These are phyloP conservation scores for Punctoribates punctum DNA, from an alignment of 2,888 invertebrate genomes.

Conservation along the genomic window DNA sequence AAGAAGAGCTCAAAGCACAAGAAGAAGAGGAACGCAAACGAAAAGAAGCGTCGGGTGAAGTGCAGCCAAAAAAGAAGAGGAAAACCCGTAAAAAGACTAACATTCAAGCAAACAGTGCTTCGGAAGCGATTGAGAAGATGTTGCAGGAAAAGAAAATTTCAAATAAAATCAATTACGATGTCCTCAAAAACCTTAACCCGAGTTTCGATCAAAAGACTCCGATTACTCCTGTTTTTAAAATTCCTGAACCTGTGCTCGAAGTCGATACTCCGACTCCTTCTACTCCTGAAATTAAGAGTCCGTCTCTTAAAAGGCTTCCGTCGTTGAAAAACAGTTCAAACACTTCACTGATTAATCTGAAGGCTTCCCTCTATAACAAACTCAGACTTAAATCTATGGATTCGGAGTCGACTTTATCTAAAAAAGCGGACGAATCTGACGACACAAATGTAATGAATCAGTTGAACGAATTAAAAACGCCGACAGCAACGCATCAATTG, in stretches of 20 bases:
- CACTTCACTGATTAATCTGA: constrained; percentile 12
- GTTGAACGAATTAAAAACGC: no score
- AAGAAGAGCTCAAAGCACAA: constrained; percentile 55
- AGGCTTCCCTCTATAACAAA: constrained; percentile 7
- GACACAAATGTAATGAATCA: neutral
- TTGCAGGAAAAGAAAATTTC: constrained; percentile 92
- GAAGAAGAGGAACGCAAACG: constrained; percentile 49
- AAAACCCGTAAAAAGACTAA: constrained; percentile 47
- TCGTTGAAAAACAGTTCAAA: constrained; percentile 13
- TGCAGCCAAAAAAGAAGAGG: constrained; percentile 49
- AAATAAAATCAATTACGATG: constrained; percentile 95
- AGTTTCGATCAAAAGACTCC: neutral
- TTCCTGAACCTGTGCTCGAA: neutral
- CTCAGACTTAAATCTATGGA: constrained; percentile 5
- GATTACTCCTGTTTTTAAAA: neutral
- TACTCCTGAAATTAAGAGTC: no score
- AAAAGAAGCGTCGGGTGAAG: constrained; percentile 49
- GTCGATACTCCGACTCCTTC: neutral
- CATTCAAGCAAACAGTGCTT: constrained; percentile 56
- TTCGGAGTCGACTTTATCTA: neutral
- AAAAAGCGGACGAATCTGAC: neutral
- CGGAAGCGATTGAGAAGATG: constrained; percentile 94
- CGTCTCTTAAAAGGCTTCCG: neutral
- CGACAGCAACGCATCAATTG: neutral
- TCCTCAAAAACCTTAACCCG: constrained; percentile 69